These are phyloP conservation scores for Choristoneura fumiferana DNA, from an alignment of 1,140 invertebrate species.

Conservation along the genomic window DNA sequence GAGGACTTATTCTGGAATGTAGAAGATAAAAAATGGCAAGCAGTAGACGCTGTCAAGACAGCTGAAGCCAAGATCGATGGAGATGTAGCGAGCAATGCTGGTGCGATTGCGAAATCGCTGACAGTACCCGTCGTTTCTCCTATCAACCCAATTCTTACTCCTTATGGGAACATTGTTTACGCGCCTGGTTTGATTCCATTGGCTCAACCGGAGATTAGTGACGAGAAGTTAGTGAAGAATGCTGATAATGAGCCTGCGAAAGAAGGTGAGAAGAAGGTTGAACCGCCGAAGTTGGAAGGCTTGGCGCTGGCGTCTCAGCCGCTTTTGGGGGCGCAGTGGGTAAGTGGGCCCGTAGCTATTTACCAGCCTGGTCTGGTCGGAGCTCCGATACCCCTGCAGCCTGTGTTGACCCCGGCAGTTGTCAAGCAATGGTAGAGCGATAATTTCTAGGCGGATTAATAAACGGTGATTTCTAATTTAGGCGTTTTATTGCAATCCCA, in stretches of 20 bases:
- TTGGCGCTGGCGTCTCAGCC: not conserved
- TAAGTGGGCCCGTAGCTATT: constrained; percentile 9
- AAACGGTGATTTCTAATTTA: constrained; percentile 11
- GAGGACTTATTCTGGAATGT: constrained; percentile 42
- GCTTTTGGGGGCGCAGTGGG: constrained; percentile 1
- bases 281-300: constrained; percentile 19
- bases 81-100: constrained; percentile 36
- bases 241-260: constrained; percentile 25
- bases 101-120: constrained; percentile 24
- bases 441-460: constrained; percentile 12
- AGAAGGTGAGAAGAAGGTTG: constrained; percentile 26
- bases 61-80: constrained; percentile 45
- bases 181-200: constrained; percentile 16
- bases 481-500: too few species aligned
- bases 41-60: constrained; percentile 40
- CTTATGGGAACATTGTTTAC: constrained; percentile 24
- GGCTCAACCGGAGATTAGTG: constrained; percentile 9
- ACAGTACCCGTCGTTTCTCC: constrained; percentile 21
- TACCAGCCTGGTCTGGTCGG: constrained; percentile 29
- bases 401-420: constrained; percentile 24
- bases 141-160: constrained; percentile 22
- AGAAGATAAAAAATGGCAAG: constrained; percentile 58
- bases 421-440: constrained; percentile 31
- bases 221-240: constrained; percentile 26
- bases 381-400: constrained; percentile 23